These are phyloP conservation scores for Ceratotherium simum DNA, from an alignment of 2,113 vertebrate genomes.

Conservation along the genomic window DNA sequence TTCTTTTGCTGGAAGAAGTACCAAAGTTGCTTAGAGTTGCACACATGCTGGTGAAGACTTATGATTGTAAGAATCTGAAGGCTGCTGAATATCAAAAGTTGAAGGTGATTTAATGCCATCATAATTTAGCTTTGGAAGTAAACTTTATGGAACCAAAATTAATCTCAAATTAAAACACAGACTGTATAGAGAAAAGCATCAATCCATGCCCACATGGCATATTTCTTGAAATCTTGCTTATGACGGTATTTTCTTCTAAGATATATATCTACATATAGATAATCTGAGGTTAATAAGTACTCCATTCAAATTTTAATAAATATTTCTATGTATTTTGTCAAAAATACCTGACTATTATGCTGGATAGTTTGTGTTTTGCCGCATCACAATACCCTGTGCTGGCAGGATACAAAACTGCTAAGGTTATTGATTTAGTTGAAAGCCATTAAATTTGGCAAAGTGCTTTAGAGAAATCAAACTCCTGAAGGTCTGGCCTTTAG, in stretches of 20 bases:
- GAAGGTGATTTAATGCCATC: not conserved
- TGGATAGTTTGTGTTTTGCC: not conserved
- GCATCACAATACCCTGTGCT: not conserved
- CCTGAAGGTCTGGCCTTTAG: not conserved
- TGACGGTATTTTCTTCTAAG: not conserved
- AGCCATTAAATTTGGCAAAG: not conserved
- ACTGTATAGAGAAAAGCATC: not conserved
- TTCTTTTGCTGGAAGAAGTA: not conserved
- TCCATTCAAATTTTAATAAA: not conserved
- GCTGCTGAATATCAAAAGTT: not conserved
- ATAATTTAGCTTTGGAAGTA: not conserved
- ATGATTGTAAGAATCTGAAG: not conserved
- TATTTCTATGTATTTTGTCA: not conserved
- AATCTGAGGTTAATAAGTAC: not conserved
- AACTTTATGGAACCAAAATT: not conserved
- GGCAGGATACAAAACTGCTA: not conserved
- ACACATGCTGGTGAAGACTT: not conserved
- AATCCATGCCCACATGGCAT: not conserved
- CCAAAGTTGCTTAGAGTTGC: not conserved
- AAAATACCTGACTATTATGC: not conserved
- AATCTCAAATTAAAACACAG: not conserved
- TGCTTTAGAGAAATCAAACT: not conserved
- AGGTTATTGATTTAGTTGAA: not conserved
- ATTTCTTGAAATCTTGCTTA: slow-evolving; percentile 34
- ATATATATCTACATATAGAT: not conserved